phyloP scores from a whole-genome alignment of 2,888 invertebrate species.

The Parnassius apollo region DNA sequence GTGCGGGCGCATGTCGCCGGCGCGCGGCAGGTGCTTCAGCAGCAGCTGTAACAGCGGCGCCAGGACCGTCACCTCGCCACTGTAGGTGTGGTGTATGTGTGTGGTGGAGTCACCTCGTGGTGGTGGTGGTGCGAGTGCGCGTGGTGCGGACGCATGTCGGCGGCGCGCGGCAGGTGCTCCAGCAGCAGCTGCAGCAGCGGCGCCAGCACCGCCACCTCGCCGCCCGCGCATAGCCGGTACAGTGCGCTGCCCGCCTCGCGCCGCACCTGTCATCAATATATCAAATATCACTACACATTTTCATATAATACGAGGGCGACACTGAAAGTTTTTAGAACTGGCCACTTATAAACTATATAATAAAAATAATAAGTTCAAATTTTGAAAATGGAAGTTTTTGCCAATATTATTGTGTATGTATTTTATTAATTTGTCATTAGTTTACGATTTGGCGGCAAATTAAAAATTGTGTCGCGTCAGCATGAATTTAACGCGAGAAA shows the following conservation, averaged over 20 bases:
- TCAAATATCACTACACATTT: too few species aligned
- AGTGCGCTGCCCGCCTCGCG: slow-evolving; percentile 95
- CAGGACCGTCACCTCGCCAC: slow-evolving; percentile 83
- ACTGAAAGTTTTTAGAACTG: too few species aligned
- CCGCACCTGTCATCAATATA: slow-evolving; percentile 80
- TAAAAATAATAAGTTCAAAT: too few species aligned
- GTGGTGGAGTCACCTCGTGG: slow-evolving; percentile 44
- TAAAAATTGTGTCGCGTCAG: too few species aligned
- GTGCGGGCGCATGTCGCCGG: slow-evolving; percentile 89
- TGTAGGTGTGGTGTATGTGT: too few species aligned
- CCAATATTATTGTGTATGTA: too few species aligned
- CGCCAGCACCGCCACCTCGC: slow-evolving; percentile 84
- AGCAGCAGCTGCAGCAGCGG: slow-evolving; percentile 91
- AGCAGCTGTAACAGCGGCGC: slow-evolving; percentile 91
- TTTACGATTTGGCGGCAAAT: too few species aligned
- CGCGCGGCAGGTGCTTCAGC: slow-evolving; percentile 89
- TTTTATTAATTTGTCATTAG: too few species aligned
- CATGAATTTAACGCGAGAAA: too few species aligned
- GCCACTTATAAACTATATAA: too few species aligned
- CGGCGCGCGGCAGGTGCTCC: slow-evolving; percentile 90
- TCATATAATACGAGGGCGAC: too few species aligned
- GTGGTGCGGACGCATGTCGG: slow-evolving; percentile 87
- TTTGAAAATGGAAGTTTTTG: too few species aligned
- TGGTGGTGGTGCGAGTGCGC: slow-evolving; percentile 52
- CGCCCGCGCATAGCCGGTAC: slow-evolving; percentile 92